Base-by-base conservation (phyloP, 2,888 invertebrate species). In the Drosophila tanythrix region DNA sequence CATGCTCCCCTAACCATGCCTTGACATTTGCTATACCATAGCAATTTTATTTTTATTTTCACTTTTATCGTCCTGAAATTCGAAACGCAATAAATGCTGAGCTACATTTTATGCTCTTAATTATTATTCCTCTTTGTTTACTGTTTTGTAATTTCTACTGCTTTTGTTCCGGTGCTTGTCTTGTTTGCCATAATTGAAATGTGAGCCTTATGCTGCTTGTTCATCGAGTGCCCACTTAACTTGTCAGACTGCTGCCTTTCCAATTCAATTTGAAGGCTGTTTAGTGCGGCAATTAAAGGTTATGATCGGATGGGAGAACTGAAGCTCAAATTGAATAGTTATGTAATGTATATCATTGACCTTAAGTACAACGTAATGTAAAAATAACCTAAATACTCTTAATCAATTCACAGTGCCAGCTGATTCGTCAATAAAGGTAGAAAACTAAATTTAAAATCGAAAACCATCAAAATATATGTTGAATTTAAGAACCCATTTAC, bases 171-270 rank as follows among this genome's bases (percentile, higher is more conserved):
- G 13, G 7, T 11, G 40, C 43, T 62, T 25, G 10, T 38, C 25
- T 15, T 48, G 53, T 31, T 55, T 48, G 40, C 52, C 69, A 71
- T 88, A 80, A 85, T 85, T 88, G 84, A 88, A 84, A 88, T 82
- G 52, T 60, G 85, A 87, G 77, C 70, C 70, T 57, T 56, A 51
- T 58, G 61, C 73, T 60, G 29, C 6, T 56, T 56, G 35, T n/a
- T 61, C 51, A 61, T 58, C 55, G 62, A 57, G 33, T 72, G 58
- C 51, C 67, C 82, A 84, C 82, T 82, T 79, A 81, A 67, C 69
- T 70, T 78, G 70, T 77, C 69, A 55, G 74, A 40, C 52, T 53
- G 52, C 27, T 21, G 25, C n/a, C 7, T 27, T 29, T 60, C 43
- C 21, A 52, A 72, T 52, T 73, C 51, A 57, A 58, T 66, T 48